Evolutionary conservation across 2,888 invertebrate genomes (phyloP).

Genomic region (Lasioglossum marginatum): DNA sequence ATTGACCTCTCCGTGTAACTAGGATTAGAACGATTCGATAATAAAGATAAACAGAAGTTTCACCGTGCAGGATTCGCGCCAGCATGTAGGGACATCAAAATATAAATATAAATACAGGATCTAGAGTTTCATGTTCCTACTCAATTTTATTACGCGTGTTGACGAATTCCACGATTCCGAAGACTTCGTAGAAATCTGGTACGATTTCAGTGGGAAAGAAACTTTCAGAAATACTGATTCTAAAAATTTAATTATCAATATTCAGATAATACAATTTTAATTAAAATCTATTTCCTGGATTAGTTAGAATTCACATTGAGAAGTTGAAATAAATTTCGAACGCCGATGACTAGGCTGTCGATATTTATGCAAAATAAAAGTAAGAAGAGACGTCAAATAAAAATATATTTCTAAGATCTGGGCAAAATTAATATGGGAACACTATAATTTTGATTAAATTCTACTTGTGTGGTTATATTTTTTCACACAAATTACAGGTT

Average conservation of each 20-base stretch:
- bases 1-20: not conserved
- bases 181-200: not conserved
- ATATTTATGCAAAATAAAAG: not conserved
- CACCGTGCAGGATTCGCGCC: not conserved
- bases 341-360: too few relatives aligned
- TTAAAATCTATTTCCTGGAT: not conserved
- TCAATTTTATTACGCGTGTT: not conserved
- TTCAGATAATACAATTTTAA: not conserved
- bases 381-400: too few relatives aligned
- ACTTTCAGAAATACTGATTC: not conserved
- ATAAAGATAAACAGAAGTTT: conserved; percentile 13
- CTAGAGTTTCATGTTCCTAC: not conserved
- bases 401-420: too few relatives aligned
- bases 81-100: too few relatives aligned
- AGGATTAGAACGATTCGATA: not conserved
- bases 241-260: not conserved
- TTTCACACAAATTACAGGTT: too few relatives aligned
- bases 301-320: too few relatives aligned
- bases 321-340: too few relatives aligned
- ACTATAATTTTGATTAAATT: too few relatives aligned
- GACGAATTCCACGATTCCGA: not conserved
- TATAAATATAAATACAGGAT: conserved; percentile 24
- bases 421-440: too few relatives aligned
- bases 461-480: too few relatives aligned
- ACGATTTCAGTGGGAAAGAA: not conserved